Conservation (phyloP, 2,888 invertebrate genomes). For the Melieria picta region DNA sequence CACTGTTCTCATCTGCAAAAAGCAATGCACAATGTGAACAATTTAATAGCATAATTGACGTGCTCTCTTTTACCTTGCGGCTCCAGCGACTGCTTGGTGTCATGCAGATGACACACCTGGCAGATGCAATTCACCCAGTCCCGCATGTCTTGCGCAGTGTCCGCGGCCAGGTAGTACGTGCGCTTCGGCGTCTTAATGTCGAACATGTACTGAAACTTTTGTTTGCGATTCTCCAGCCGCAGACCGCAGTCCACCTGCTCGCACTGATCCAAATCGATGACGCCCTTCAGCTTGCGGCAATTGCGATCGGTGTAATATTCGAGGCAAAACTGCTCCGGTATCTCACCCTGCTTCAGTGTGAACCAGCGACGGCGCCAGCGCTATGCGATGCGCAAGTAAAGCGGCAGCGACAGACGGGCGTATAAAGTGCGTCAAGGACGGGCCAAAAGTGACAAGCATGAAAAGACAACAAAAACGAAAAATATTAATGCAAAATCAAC, state of each 20-base stretch:
- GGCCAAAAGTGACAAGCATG: not conserved
- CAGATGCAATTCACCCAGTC: constrained; percentile 96
- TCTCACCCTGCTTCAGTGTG: constrained; percentile 88
- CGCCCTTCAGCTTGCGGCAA: constrained; percentile 86
- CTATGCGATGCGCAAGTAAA: constrained; percentile 67
- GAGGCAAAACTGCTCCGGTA: constrained; percentile 92
- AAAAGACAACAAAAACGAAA: not conserved
- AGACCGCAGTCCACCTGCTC: constrained; percentile 93
- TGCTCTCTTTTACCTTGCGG: no score
- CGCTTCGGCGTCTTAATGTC: constrained; percentile 89
- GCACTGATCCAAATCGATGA: constrained; percentile 94
- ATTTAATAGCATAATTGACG: not conserved
- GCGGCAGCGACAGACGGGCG: not conserved
- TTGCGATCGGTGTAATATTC: constrained; percentile 92
- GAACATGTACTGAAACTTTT: constrained; percentile 86
- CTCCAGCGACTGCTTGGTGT: constrained; percentile 66
- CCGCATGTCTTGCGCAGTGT: constrained; percentile 91
- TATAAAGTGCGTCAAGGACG: not conserved
- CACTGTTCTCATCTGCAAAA: constrained; percentile 52
- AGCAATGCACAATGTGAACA: no score
- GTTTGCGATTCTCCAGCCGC: constrained; percentile 82
- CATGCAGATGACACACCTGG: constrained; percentile 87
- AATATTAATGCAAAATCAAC: not conserved
- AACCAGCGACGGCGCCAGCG: constrained; percentile 97
- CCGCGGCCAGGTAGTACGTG: constrained; percentile 92